These are phyloP conservation scores for Montifringilla adamsi DNA, from an alignment of 2,113 vertebrate species.

Conservation along the genomic window DNA sequence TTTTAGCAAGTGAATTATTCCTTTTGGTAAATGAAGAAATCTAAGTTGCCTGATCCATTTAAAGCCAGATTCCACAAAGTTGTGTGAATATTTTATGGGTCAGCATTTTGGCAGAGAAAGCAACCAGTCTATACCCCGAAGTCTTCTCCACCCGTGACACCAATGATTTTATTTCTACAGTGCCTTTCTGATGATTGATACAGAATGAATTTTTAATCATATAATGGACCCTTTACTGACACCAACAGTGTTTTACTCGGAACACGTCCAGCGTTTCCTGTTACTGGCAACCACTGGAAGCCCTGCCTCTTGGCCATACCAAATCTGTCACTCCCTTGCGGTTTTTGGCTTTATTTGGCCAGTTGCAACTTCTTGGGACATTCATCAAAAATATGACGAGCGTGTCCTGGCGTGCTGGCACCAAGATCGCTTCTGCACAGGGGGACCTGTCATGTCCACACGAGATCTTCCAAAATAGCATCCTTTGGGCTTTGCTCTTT, in stretches of 20 bases:
- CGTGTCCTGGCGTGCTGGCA: neutral
- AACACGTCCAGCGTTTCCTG: neutral
- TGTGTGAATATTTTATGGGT: neutral
- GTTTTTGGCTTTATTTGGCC: slow-evolving; percentile 19
- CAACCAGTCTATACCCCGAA: neutral
- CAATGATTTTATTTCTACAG: neutral
- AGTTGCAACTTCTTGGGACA: neutral
- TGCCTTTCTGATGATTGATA: neutral
- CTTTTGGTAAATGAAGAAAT: neutral
- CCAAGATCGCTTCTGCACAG: neutral
- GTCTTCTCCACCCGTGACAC: neutral
- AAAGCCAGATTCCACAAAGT: neutral
- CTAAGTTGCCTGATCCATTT: neutral
- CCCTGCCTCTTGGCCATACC: neutral
- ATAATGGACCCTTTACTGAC: neutral
- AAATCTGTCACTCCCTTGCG: neutral
- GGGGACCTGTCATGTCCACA: neutral
- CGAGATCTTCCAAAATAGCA: slow-evolving; percentile 62
- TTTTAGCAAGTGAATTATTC: neutral
- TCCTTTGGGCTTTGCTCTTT: slow-evolving; percentile 40
- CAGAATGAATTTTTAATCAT: neutral
- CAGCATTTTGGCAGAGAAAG: neutral
- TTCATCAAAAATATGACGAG: slow-evolving; percentile 31
- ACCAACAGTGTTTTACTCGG: neutral
- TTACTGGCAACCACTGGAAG: neutral